Evolutionary conservation across 2,113 vertebrate genomes (phyloP).

Genomic region (Myotis davidii): DNA sequence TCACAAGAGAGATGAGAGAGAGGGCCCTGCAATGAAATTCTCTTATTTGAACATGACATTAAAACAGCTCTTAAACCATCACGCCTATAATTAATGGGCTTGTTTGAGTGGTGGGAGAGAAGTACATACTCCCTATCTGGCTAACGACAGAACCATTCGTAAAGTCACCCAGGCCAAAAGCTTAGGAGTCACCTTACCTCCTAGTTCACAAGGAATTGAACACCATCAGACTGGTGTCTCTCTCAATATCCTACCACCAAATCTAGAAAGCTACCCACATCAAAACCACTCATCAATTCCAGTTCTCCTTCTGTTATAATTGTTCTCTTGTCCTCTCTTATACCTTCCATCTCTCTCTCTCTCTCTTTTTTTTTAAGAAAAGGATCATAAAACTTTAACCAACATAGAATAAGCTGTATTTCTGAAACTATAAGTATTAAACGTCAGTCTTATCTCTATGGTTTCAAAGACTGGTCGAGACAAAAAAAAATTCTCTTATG

Average conservation of each 20-base stretch:
- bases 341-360: neutral
- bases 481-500: neutral
- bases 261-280: neutral
- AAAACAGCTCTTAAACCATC: neutral
- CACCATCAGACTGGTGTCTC: neutral
- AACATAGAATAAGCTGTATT: neutral
- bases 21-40: neutral
- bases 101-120: neutral
- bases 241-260: neutral
- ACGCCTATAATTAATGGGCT: neutral
- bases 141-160: neutral
- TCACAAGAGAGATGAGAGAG: constrained; percentile 21
- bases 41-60: constrained; percentile 35
- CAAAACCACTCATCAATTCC: neutral
- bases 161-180: neutral
- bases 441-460: neutral
- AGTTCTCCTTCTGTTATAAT: neutral
- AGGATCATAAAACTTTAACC: neutral
- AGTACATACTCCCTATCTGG: neutral
- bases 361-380: neutral
- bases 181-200: neutral
- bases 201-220: neutral
- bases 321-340: neutral
- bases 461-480: neutral
- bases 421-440: neutral